phyloP scores from a whole-genome alignment of 2,797 vertebrate species.

The Anabacerthia variegaticeps region DNA sequence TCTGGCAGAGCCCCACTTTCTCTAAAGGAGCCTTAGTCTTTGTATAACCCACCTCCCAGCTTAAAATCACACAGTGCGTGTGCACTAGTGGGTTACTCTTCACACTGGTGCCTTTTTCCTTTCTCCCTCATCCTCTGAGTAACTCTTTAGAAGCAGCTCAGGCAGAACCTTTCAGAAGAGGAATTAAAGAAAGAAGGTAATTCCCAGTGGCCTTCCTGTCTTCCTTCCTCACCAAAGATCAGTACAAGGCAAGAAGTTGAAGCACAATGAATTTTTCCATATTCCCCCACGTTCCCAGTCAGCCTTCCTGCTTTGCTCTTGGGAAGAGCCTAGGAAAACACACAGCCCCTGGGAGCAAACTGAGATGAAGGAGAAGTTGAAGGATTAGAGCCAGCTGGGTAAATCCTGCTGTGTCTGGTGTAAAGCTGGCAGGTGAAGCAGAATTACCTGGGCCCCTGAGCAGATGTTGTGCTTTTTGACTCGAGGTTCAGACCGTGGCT shows the following conservation, averaged over 20 bases:
- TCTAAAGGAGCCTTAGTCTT: not conserved
- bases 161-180: not conserved
- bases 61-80: not conserved
- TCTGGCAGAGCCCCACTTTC: not conserved
- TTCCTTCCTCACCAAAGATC: not conserved
- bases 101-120: not conserved
- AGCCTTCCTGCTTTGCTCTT: not conserved
- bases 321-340: not conserved
- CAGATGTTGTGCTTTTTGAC: not conserved
- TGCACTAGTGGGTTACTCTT: not conserved
- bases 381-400: not conserved
- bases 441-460: not conserved
- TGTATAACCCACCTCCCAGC: too few relatives aligned
- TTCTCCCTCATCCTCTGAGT: not conserved
- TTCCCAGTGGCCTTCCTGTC: not conserved
- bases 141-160: not conserved
- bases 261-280: not conserved
- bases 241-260: not conserved
- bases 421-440: not conserved
- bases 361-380: too few relatives aligned
- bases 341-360: not conserved
- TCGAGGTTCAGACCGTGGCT: not conserved
- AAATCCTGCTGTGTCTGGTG: not conserved
- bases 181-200: not conserved
- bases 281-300: fast-evolving